A percentile compares a stretch with the other conserved stretches of the same genome.
Evolutionary conservation across 1,140 invertebrate species (phyloP).

Genomic region (Aphis craccivora): DNA sequence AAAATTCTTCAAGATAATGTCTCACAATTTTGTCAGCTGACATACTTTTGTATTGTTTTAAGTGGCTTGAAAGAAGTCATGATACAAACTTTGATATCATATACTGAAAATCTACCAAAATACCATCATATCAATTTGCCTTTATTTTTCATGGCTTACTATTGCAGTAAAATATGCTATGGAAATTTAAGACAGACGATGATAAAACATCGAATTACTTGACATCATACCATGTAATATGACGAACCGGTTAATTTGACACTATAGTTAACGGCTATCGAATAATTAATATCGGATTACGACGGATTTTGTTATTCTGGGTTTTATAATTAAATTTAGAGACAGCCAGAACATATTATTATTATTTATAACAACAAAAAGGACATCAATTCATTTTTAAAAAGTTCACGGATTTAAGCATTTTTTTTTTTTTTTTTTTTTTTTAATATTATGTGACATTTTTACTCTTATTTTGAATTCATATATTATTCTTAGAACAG

Average conservation of each 20-base stretch:
- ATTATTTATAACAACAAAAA: constrained; percentile 1
- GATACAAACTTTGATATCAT: not conserved
- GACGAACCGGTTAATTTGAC: not conserved
- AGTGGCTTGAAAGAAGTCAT: not conserved
- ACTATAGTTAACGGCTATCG: not conserved
- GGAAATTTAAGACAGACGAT: not conserved
- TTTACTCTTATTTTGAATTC: not conserved
- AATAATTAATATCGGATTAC: constrained; percentile 31
- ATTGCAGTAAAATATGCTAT: not conserved
- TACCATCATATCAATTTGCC: not conserved
- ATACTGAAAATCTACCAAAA: not conserved
- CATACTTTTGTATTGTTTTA: not conserved
- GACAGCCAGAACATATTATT: not conserved
- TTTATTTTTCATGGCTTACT: not conserved
- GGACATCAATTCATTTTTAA: not conserved
- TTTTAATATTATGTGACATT: not conserved
- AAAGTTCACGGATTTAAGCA: not conserved
- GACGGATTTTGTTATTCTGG: not conserved
- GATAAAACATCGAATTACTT: not conserved
- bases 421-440: not conserved
- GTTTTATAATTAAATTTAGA: not conserved
- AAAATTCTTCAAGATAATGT: not conserved
- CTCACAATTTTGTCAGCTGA: not conserved
- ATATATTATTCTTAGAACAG: not conserved
- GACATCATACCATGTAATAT: not conserved